Conservation (phyloP, 2,888 invertebrate genomes). For the Plagiodera versicolora region DNA sequence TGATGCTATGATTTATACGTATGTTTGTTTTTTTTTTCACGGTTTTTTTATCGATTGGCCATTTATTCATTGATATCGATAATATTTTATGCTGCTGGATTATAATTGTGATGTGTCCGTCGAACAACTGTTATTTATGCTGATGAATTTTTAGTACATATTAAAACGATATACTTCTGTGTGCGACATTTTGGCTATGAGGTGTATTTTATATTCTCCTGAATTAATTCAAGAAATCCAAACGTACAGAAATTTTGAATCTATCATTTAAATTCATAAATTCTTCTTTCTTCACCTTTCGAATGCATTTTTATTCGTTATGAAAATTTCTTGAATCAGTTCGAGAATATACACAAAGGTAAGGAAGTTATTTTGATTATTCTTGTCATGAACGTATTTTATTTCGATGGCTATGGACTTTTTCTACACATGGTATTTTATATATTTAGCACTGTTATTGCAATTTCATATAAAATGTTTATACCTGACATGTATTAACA, state of each 20-base stretch:
- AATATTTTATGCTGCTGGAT: too few species aligned
- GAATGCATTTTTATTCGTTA: too few species aligned
- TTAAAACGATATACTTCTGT: not conserved
- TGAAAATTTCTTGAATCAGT: not conserved
- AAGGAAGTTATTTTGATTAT: not conserved
- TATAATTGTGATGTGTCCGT: too few species aligned
- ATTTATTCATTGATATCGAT: too few species aligned
- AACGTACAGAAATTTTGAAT: too few species aligned
- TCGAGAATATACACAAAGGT: not conserved
- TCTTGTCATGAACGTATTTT: not conserved
- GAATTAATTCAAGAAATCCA: not conserved
- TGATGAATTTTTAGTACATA: not conserved
- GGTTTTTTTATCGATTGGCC: too few species aligned
- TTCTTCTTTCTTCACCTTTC: too few species aligned
- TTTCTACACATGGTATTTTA: conserved; percentile 8
- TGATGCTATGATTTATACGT: too few species aligned
- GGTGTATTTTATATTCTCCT: not conserved
- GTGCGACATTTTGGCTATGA: not conserved
- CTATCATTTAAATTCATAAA: too few species aligned
- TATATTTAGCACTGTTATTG: conserved; percentile 8
- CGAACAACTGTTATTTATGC: not conserved
- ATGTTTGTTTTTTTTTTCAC: too few species aligned
- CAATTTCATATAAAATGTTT: conserved; percentile 22
- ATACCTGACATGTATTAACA: not conserved
- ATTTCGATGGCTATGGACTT: conserved; percentile 1